Base-by-base conservation (phyloP, 2,888 invertebrate genomes). In the Acronicta psi region DNA sequence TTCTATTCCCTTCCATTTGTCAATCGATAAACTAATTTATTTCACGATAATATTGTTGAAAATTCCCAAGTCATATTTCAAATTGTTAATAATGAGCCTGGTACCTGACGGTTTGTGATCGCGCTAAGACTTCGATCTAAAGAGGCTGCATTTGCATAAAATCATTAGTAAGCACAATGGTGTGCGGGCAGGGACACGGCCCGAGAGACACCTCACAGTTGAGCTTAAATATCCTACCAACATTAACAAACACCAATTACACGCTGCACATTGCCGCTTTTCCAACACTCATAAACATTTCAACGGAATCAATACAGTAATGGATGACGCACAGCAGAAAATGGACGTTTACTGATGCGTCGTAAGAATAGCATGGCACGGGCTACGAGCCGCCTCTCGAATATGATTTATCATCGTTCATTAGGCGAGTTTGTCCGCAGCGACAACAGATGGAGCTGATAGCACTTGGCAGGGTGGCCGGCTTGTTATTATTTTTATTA, bases 381-480 rank as follows among this genome's bases (percentile, higher is more conserved):
- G 85, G 86, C 83, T 81, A 82, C 85, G 84, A 90, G 91, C 91
- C 88, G 90, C 91, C 91, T 93, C 92, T 94, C 93, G 93, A 94
- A 93, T 94, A 94, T 94, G 94, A 94, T 94, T 94, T 93, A 94
- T 94, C 93, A 94, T 94, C 93, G 93, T 94, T 94, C 93, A 94
- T 94, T 94, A 94, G 92, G 91, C 89, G 93, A 94, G 93, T 94
- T 94, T 94, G 93, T 94, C 93, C 93, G 92, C 92, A 91, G 86
- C 93, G 93, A 93, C 93, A 94, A 94, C 93, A 94, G 93, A 94
- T 94, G 93, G 93, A 91, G 93, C 93, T 92, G 94, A 94, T 94
- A 94, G 91, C 92, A 93, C 93, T 93, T 93, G 92, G 92, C 94
- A 93, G 94, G 94, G 94, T 94, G 94, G 94, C 93, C 93, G 89